Evolutionary conservation across 2,888 invertebrate species (phyloP).

Genomic region (Diabrotica balteata): DNA sequence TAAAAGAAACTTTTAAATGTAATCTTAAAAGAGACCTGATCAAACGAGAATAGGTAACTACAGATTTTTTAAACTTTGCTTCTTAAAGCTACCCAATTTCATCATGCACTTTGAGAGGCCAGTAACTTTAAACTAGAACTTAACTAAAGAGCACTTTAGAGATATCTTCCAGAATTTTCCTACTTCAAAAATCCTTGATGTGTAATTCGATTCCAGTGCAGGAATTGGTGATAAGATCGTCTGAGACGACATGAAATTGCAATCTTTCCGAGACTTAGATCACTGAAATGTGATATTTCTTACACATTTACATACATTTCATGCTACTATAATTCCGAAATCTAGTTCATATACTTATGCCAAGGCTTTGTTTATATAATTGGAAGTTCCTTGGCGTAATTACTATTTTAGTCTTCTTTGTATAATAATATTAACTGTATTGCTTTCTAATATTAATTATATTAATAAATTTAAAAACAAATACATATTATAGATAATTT

Average conservation of each 20-base stretch:
- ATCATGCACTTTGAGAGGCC: conserved; percentile 9
- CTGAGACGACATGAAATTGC: conserved; percentile 50
- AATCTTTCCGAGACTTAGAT: conserved; percentile 45
- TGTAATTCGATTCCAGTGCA: conserved; percentile 47
- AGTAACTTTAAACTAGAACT: conserved; percentile 12
- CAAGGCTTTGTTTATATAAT: not conserved
- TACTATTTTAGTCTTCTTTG: too few species aligned
- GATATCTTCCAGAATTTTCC: conserved; percentile 7
- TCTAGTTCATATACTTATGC: not conserved
- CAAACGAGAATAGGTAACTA: not conserved
- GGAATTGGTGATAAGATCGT: conserved; percentile 49
- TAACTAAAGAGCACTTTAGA: conserved; percentile 13
- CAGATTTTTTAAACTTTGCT: not conserved
- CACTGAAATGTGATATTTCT: conserved; percentile 44
- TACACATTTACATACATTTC: conserved; percentile 37
- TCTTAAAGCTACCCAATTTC: conserved; percentile 7
- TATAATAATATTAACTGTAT: too few species aligned
- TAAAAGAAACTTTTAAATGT: too few species aligned
- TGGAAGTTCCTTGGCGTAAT: too few species aligned
- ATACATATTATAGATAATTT: too few species aligned
- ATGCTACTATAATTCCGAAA: conserved; percentile 38
- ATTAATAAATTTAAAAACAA: too few species aligned
- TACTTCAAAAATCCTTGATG: conserved; percentile 24
- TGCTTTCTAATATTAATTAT: too few species aligned
- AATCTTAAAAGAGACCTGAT: too few species aligned